A percentile compares a stretch with the other conserved stretches of the same genome.
These are phyloP conservation scores for Ptychadena robeensis DNA, from an alignment of 2,797 vertebrate genomes.

Conservation along the genomic window DNA sequence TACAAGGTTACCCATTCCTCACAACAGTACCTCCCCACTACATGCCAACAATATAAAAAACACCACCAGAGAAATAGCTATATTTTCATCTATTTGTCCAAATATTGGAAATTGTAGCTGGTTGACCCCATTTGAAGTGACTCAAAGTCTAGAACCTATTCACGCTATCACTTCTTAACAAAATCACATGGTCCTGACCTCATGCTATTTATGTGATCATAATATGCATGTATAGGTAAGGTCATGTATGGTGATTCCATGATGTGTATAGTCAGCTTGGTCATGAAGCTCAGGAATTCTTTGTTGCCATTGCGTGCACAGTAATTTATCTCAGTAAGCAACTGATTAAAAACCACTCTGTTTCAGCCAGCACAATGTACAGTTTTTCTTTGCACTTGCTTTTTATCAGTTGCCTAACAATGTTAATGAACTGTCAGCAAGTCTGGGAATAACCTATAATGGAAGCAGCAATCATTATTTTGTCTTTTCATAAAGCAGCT, in stretches of 20 bases:
- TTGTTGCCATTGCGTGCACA: not conserved
- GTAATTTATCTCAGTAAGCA: constrained; percentile 35
- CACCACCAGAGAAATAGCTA: too few species aligned
- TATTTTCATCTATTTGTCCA: too few species aligned
- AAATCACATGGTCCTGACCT: not conserved
- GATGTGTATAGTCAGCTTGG: not conserved
- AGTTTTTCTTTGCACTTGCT: not conserved
- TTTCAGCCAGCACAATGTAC: not conserved
- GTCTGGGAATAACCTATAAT: constrained; percentile 18
- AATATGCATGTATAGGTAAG: not conserved
- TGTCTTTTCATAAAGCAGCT: constrained; percentile 16
- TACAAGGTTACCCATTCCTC: too few species aligned
- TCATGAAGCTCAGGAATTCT: not conserved
- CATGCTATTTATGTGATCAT: not conserved
- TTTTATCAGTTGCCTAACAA: constrained; percentile 16
- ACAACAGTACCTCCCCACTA: too few species aligned
- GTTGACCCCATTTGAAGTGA: too few species aligned
- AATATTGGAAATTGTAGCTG: too few species aligned
- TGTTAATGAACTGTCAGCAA: constrained; percentile 44
- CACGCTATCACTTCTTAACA: too few species aligned
- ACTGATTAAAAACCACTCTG: constrained; percentile 13
- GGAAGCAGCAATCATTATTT: constrained; percentile 16
- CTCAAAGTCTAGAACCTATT: too few species aligned
- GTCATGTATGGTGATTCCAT: not conserved
- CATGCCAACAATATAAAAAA: too few species aligned